These are phyloP conservation scores for Sylvicola cinctus DNA, from an alignment of 2,888 invertebrate genomes.

Conservation along the genomic window DNA sequence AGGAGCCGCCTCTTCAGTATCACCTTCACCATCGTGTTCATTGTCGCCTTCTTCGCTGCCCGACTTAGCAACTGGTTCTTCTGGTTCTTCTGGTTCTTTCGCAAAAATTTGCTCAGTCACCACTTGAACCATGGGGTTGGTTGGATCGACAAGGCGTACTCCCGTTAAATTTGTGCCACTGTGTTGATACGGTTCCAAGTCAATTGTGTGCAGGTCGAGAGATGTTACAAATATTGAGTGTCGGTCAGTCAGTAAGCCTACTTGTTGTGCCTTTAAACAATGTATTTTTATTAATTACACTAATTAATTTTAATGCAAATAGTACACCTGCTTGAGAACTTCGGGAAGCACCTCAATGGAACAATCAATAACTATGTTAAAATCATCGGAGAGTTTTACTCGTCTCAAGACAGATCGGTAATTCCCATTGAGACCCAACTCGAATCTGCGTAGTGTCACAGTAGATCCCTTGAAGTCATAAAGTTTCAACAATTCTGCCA, in stretches of 20 bases:
- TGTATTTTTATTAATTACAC: not conserved
- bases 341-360: slow-evolving; percentile 33
- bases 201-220: slow-evolving; percentile 62
- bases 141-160: slow-evolving; percentile 39
- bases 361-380: slow-evolving; percentile 57
- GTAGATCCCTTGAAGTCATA: slow-evolving; percentile 32
- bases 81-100: too few relatives aligned
- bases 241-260: slow-evolving; percentile 62
- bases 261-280: slow-evolving; percentile 47
- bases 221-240: slow-evolving; percentile 61
- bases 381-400: slow-evolving; percentile 46
- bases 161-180: slow-evolving; percentile 69
- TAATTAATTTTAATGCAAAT: not conserved
- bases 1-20: too few relatives aligned
- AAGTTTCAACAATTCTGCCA: slow-evolving; percentile 49
- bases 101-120: too few relatives aligned
- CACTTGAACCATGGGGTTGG: too few relatives aligned
- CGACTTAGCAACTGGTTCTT: too few relatives aligned
- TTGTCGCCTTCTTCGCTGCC: too few relatives aligned
- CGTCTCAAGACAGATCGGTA: slow-evolving; percentile 42
- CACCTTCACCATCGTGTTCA: too few relatives aligned
- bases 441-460: slow-evolving; percentile 39
- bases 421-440: slow-evolving; percentile 47
- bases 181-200: slow-evolving; percentile 55
- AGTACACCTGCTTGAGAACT: slow-evolving; percentile 29